phyloP scores from a whole-genome alignment of 2,888 invertebrate species.

The Drosophila yooni region DNA sequence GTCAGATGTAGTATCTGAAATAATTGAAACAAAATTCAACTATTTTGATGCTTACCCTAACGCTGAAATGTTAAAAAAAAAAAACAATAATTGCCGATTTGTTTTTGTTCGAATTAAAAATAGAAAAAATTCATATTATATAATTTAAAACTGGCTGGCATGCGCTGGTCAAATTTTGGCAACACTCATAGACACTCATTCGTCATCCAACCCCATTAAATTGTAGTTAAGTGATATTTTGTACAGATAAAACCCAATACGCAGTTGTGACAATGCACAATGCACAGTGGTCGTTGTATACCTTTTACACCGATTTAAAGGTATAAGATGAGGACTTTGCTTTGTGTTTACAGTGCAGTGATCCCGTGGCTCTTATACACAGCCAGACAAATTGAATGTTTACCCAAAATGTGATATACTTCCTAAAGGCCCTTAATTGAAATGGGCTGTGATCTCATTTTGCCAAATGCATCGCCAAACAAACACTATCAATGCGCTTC shows the following conservation, averaged over 20 bases:
- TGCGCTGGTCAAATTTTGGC: neutral
- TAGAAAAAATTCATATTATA: neutral
- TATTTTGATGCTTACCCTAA: neutral
- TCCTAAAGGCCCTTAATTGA: constrained; percentile 46
- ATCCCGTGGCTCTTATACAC: constrained; percentile 29
- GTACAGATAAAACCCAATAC: neutral
- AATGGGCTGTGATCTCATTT: constrained; percentile 35
- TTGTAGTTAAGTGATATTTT: neutral
- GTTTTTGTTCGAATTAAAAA: neutral
- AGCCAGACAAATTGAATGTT: constrained; percentile 43
- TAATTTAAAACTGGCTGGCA: neutral
- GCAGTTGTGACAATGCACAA: neutral
- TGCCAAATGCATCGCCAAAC: constrained; percentile 42
- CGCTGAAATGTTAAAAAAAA: neutral
- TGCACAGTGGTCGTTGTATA: neutral
- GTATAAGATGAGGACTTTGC: neutral
- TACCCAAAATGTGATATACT: constrained; percentile 20
- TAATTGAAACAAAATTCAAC: neutral
- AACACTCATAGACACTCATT: neutral
- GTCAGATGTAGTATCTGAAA: neutral
- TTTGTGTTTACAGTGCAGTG: constrained; percentile 6
- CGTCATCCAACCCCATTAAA: neutral
- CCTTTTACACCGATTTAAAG: neutral
- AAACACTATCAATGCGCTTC: neutral
- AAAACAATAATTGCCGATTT: neutral